Conservation (phyloP, 1,140 invertebrate genomes). For the silkworm (Bombyx mori) region DNA sequence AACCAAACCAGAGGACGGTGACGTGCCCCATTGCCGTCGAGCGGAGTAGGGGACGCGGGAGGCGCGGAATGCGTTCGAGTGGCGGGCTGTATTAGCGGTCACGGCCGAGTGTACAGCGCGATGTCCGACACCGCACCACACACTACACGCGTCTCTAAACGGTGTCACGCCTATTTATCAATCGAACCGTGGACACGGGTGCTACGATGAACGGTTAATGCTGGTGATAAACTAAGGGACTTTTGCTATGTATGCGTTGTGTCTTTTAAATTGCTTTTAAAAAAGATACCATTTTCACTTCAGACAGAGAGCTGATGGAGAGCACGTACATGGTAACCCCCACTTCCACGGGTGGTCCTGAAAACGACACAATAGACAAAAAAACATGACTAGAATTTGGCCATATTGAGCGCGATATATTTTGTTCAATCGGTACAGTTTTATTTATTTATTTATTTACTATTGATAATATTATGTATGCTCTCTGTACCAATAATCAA, state of each 20-base stretch:
- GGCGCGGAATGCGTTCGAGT: constrained; percentile 25
- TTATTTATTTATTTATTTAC: too few relatives aligned
- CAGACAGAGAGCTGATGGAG: constrained; percentile 98
- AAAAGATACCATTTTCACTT: constrained; percentile 97
- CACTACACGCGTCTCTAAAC: constrained; percentile 9
- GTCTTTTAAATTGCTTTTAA: constrained; percentile 71
- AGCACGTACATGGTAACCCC: constrained; percentile 98
- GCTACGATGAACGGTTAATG: constrained; percentile 68
- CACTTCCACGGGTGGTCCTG: constrained; percentile 95
- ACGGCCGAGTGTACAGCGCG: constrained; percentile 5
- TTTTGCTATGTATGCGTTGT: constrained; percentile 66
- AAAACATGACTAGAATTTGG: constrained; percentile 33
- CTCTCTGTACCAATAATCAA: too few relatives aligned
- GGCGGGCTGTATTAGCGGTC: constrained; percentile 11
- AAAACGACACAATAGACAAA: constrained; percentile 72
- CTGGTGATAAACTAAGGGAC: constrained; percentile 65
- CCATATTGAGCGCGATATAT: neutral
- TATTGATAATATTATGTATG: too few relatives aligned
- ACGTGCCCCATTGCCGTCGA: constrained; percentile 57
- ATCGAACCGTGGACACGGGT: constrained; percentile 69
- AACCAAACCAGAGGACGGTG: constrained; percentile 68
- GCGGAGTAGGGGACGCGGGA: constrained; percentile 10
- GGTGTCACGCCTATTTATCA: constrained; percentile 12
- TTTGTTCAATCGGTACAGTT: too few relatives aligned
- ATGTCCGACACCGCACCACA: constrained; percentile 2